Base-by-base conservation (phyloP, 2,797 vertebrate genomes). In the Hoplostethus mediterraneus region DNA sequence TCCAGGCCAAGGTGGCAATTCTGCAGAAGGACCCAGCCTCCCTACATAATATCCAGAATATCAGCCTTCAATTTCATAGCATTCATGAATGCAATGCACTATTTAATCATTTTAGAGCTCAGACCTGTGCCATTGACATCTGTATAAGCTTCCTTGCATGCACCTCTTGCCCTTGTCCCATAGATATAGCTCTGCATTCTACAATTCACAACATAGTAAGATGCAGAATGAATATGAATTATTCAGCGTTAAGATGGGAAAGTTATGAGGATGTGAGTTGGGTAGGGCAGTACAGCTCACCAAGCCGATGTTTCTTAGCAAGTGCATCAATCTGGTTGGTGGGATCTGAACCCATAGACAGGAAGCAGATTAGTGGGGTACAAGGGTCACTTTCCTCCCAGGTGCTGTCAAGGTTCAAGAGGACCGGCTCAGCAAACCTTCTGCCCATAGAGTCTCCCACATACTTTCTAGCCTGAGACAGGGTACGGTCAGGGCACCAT, bases 81-180 rank as follows among this genome's bases (percentile, higher is more conserved):
- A 33, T 36, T 57, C 28, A 49, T 16, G 17, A 4, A 57, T 57
- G 55, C 13, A n/a, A 47, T 2, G 3, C 10, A 12, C 13, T 4
- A 42, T 14, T 57, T 60, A 0, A 36, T 55, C 11, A 44, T 21
- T 12, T 17, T 45, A 42, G 11, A 57, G 55, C 1, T 68, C 74
- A 6, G 21, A 97, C 96, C 93, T 96, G 86, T 52, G 87, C 81
- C 91, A 95, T 95, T 6, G 95, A 95, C 45, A 75, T 82, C 63
- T 94, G 88, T 40, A 96, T 56, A 44, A 96, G 91, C 80, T 95
- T 96, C 30, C 95, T 93, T 16, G 95, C 95, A 13, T 96, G 95
- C 40, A 95, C 92, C 82, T 96, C 96, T 84, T 96, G 95, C 17
- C 96, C 96, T 88, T 96, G 96, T 1, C 95, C 96, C 96, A 97